Evolutionary conservation across 2,113 vertebrate genomes (phyloP).

Genomic region (Tringa solitaria): DNA sequence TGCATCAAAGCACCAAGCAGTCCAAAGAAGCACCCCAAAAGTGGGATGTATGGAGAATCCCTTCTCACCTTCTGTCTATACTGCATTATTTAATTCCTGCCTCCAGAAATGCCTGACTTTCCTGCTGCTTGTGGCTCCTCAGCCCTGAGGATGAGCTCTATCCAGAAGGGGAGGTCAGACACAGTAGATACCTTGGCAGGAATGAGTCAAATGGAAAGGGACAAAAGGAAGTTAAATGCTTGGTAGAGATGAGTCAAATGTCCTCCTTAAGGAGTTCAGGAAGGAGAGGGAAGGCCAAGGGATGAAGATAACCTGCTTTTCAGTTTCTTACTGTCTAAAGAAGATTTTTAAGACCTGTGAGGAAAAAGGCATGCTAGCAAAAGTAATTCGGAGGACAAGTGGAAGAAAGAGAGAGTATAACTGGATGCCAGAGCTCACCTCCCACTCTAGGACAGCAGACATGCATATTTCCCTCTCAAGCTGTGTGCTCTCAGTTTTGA

Average conservation of each 20-base stretch:
- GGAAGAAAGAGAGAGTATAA: background rate
- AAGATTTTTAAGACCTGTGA: background rate
- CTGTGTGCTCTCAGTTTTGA: background rate
- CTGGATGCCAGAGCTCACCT: background rate
- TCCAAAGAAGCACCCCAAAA: background rate
- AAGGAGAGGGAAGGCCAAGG: background rate
- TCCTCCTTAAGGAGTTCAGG: background rate
- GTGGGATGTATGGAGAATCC: background rate
- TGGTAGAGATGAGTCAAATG: background rate
- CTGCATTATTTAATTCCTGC: background rate
- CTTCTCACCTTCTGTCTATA: background rate
- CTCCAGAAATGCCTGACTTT: background rate
- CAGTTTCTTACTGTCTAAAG: background rate
- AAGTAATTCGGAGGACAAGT: background rate
- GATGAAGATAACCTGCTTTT: background rate
- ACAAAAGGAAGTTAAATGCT: background rate
- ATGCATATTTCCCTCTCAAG: background rate
- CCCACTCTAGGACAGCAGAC: background rate
- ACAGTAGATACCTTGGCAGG: background rate
- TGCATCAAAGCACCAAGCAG: background rate
- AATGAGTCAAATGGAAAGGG: conserved; percentile 17
- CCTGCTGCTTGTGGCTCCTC: background rate
- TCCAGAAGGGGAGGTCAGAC: background rate
- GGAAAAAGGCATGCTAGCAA: background rate
- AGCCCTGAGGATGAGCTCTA: background rate